These are phyloP conservation scores for Australoheros facetus DNA, from an alignment of 2,797 vertebrate genomes.

Conservation along the genomic window DNA sequence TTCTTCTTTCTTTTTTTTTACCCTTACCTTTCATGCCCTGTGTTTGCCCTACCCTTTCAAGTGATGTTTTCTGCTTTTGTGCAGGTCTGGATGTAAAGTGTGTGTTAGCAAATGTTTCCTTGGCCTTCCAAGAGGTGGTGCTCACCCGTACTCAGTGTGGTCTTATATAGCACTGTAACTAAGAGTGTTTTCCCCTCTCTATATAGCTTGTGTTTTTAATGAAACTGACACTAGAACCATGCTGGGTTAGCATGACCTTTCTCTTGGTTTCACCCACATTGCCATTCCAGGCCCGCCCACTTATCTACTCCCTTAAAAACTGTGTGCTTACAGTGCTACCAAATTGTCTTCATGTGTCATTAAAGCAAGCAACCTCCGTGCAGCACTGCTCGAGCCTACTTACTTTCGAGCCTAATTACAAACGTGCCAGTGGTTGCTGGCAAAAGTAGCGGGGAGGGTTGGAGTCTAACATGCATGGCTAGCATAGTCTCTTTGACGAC, in stretches of 20 bases:
- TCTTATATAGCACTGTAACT: conserved; percentile 71
- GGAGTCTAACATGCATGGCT: conserved; percentile 74
- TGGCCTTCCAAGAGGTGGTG: conserved; percentile 74
- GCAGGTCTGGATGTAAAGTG: conserved; percentile 64
- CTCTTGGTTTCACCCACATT: conserved; percentile 53
- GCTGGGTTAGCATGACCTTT: conserved; percentile 80
- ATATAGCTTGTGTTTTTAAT: conserved; percentile 79
- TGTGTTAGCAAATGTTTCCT: conserved; percentile 80
- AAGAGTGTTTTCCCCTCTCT: conserved; percentile 26
- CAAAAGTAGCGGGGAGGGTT: conserved; percentile 59
- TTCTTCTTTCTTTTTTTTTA: background rate
- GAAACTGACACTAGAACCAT: conserved; percentile 71
- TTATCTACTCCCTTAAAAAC: conserved; percentile 33
- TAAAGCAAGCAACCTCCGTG: conserved; percentile 49
- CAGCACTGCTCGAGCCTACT: conserved; percentile 47
- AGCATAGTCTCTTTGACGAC: conserved; percentile 70
- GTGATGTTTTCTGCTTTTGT: conserved; percentile 37
- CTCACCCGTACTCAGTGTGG: conserved; percentile 83
- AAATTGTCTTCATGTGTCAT: conserved; percentile 63
- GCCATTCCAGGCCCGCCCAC: conserved; percentile 35
- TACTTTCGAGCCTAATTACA: conserved; percentile 73
- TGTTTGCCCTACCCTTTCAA: conserved; percentile 49
- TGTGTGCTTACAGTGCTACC: conserved; percentile 23
- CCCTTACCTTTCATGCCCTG: conserved; percentile 41
- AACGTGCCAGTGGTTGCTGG: conserved; percentile 66